Evolutionary conservation across 2,888 invertebrate genomes (phyloP).

Genomic region (Spialia ferax): DNA sequence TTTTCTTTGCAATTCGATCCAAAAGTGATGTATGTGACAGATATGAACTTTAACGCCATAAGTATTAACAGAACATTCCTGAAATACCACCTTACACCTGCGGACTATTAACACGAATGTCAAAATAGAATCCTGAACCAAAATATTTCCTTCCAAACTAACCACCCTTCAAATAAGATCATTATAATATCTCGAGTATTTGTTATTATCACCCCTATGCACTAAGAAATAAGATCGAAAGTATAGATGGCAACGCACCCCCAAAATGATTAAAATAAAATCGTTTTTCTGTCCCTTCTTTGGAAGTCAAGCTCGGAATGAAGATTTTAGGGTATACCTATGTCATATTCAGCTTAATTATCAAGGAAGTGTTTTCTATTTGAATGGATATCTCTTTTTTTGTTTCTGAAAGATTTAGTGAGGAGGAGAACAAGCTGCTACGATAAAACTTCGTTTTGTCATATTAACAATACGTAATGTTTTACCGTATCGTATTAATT

Average conservation of each 20-base stretch:
- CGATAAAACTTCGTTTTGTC: too few relatives aligned
- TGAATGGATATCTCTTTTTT: not conserved
- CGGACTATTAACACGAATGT: slow-evolving; percentile 80
- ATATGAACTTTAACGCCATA: slow-evolving; percentile 41
- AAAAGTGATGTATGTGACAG: slow-evolving; percentile 30
- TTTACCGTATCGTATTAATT: too few relatives aligned
- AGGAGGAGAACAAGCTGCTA: too few relatives aligned
- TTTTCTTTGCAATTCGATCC: slow-evolving; percentile 16
- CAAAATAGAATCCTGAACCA: slow-evolving; percentile 74
- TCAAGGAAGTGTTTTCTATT: not conserved
- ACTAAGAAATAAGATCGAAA: not conserved
- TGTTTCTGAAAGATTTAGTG: not conserved
- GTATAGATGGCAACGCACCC: not conserved
- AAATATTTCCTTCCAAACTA: slow-evolving; percentile 75
- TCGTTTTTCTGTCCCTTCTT: not conserved
- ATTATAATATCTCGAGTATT: slow-evolving; percentile 11
- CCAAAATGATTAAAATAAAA: slow-evolving; percentile 6
- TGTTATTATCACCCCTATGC: slow-evolving; percentile 8
- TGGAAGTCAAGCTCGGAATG: not conserved
- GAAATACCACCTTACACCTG: slow-evolving; percentile 70
- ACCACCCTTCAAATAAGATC: slow-evolving; percentile 53
- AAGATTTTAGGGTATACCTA: slow-evolving; percentile 2
- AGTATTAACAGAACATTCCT: slow-evolving; percentile 65
- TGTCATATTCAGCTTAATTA: slow-evolving; percentile 15
- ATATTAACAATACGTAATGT: too few relatives aligned